Evolutionary conservation across 2,113 vertebrate genomes (phyloP), one percentile per base, ranked within the genome.

Genomic region (Neofelis nebulosa): DNA sequence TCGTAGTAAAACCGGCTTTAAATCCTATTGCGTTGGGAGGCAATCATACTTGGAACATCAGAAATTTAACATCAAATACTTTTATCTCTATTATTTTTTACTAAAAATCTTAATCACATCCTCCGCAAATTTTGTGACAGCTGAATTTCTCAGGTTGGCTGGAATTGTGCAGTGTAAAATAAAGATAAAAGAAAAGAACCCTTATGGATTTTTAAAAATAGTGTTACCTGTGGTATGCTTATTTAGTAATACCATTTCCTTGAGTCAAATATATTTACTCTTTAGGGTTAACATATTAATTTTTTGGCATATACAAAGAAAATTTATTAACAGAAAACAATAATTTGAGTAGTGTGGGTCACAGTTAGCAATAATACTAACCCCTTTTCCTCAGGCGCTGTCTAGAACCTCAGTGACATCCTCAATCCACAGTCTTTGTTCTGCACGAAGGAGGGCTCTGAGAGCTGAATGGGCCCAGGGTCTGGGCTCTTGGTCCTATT

Each of bases 401-500:
- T 99, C 99, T 1, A 99, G 0, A 99, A 99, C 98, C 99, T 99
- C 36, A 99, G 99, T 99, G 86, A 99, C 99, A 88, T 99, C 99
- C 99, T 99, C 99, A 52, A 99, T 99, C 80, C 99, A 99, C 83
- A 0, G 99, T 99, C 99, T 99, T 99, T 99, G 99, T 99, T 50
- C 99, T 1, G 99, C 99, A 5, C 99, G 99, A 89, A 99, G 99
- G 98, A 99, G 97, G 95, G 99, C 99, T 98, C 99, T 98, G 97
- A 99, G 99, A 38, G 99, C 99, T 85, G 99, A 99, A 98, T 99
- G 99, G 11, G 99, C 99, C 99, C 99, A 0, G 99, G 99, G 94
- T 99, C 99, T 7, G 99, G 99, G 89, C 99, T 99, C 98, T 99
- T 99, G n/a, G 99, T 99, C 99, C 99, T 99, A 95, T 99, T 99